These are phyloP conservation scores for Calidris pugnax DNA, from an alignment of 2,113 vertebrate genomes.

Conservation along the genomic window DNA sequence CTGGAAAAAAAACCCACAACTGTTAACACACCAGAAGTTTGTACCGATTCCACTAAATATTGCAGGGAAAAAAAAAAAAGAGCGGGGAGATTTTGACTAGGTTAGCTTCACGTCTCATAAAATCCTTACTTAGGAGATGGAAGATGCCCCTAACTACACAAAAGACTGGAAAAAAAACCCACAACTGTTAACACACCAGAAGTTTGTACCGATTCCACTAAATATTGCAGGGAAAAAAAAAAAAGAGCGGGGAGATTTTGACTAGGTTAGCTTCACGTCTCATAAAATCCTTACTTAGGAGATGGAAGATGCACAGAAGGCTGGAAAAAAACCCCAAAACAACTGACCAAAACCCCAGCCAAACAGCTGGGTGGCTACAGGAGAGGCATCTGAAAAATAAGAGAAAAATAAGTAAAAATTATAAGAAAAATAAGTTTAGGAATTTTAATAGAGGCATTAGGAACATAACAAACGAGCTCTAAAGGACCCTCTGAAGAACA, in stretches of 20 bases:
- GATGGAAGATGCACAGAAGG: neutral
- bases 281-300: neutral
- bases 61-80: neutral
- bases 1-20: neutral
- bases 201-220: neutral
- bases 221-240: neutral
- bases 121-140: neutral
- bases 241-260: neutral
- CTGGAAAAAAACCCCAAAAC: neutral
- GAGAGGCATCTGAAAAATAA: neutral
- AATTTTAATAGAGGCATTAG: neutral
- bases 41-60: neutral
- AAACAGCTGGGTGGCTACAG: neutral
- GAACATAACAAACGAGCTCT: neutral
- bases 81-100: neutral
- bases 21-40: neutral
- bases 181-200: slow-evolving; percentile 1
- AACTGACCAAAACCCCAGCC: neutral
- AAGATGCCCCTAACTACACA: neutral
- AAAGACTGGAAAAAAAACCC: neutral
- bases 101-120: neutral
- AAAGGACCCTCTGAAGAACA: neutral
- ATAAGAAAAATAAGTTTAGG: neutral
- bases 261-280: neutral
- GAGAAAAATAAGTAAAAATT: no score